phyloP scores from a whole-genome alignment of 2,888 invertebrate species.

The Cyrtodaria siliqua region DNA sequence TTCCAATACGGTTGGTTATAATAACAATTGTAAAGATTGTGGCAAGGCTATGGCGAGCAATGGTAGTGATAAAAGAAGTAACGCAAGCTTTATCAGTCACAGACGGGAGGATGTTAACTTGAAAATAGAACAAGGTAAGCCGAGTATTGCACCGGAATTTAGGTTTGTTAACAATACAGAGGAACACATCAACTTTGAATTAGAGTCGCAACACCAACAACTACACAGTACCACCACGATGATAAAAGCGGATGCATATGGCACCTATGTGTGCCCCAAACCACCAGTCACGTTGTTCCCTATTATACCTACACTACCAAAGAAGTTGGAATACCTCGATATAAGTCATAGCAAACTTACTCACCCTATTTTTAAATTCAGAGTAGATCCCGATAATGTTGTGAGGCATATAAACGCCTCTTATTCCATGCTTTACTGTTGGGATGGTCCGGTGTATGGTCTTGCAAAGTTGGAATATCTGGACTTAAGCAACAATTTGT shows the following conservation, averaged over 20 bases:
- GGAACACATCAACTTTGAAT: neutral
- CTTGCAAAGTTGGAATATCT: conserved; percentile 24
- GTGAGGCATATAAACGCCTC: conserved; percentile 24
- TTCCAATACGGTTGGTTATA: neutral
- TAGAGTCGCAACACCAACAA: no score
- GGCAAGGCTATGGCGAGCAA: neutral
- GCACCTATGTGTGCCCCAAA: neutral
- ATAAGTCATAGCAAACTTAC: conserved; percentile 34
- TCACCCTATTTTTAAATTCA: conserved; percentile 23
- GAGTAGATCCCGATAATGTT: conserved; percentile 16
- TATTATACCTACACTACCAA: conserved; percentile 27
- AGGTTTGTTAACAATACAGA: neutral
- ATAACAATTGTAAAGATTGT: neutral
- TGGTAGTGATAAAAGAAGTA: neutral
- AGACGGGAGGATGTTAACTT: no score
- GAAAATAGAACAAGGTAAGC: no score
- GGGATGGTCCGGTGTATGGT: conserved; percentile 44
- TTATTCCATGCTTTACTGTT: conserved; percentile 35
- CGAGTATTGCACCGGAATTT: no score
- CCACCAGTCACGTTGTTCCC: neutral
- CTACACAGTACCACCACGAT: no score
- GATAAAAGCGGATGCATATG: neutral
- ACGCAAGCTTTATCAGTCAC: no score
- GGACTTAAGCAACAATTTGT: conserved; percentile 30
- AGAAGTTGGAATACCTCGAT: conserved; percentile 26